Evolutionary conservation across 2,113 vertebrate genomes (phyloP), one percentile per base, ranked within the genome.

Genomic region (Coturnix japonica): DNA sequence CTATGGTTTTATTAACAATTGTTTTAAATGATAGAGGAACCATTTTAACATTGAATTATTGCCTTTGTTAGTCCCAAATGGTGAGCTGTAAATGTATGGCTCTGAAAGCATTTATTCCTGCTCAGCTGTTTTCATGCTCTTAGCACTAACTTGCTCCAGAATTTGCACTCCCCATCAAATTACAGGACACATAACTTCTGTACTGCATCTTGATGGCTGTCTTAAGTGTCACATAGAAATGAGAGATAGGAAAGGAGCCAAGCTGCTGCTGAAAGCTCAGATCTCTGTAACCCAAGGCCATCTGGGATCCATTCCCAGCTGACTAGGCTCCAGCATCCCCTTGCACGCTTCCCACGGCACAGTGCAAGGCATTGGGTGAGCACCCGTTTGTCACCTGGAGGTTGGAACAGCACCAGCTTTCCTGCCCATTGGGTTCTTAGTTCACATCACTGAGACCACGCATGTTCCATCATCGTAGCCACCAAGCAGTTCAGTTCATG

Each of bases 1-100:
- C n/a, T 49, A 9, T 66, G 33, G 25, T 83, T 91, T 91, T 91
- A 81, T 81, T 89, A 83, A 60, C 46, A 87, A 25, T 64, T 63
- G 25, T 49, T 87, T 89, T 73, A 81, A 79, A 61, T 69, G 60
- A 57, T 64, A 25, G 59, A 73, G 81, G 26, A 51, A 47, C 26
- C 26, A 16, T 83, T 85, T 90, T 80, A 37, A 35, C 61, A 43
- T 80, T 75, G 44, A 72, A 69, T 86, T 63, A 15, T 23, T 84
- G 44, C 53, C 39, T 60, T 83, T 13, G 10, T 93, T 91, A 73
- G 37, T 84, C 35, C 65, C 70, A 77, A 49, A 39, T 1, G 18
- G 30, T 69, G 53, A 84, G 57, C 53, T 21, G 21, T 41, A 79
- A 83, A 43, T 2, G 0, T 28, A 25, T 22, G 13, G 8, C 20